Conservation (phyloP, 2,888 invertebrate genomes). For the Lamellibrachia satsuma region DNA sequence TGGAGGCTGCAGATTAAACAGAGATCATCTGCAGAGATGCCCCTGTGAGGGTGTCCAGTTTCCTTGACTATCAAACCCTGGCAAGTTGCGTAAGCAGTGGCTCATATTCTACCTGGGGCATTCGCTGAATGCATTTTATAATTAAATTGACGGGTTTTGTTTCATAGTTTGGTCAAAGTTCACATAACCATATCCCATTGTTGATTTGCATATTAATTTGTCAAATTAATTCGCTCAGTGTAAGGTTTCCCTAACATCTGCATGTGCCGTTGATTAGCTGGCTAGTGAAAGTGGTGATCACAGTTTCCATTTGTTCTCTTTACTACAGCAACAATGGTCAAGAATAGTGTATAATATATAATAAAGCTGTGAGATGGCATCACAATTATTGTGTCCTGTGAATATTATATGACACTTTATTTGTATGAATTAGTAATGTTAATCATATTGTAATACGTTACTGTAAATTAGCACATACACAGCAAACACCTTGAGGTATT, state of each 20-base stretch:
- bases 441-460: not conserved
- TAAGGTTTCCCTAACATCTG: constrained; percentile 12
- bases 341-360: not conserved
- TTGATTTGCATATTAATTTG: constrained; percentile 17
- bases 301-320: not conserved
- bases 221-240: constrained; percentile 12
- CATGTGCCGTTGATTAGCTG: not conserved
- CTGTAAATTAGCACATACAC: not conserved
- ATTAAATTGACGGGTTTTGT: not conserved
- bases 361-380: not conserved
- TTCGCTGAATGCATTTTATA: not conserved
- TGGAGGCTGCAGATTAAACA: not conserved
- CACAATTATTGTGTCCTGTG: too few relatives aligned
- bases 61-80: not conserved
- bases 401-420: too few relatives aligned
- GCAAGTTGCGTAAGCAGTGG: not conserved
- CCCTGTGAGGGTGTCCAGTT: constrained; percentile 3
- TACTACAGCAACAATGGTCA: not conserved
- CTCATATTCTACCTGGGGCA: not conserved
- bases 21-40: constrained; percentile 13
- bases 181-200: not conserved
- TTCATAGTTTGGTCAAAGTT: constrained; percentile 1
- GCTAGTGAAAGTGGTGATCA: not conserved
- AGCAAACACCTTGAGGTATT: not conserved
- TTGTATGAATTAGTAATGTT: too few relatives aligned